Evolutionary conservation across 2,888 invertebrate species (phyloP).

Genomic region (Parasteatoda lunata): DNA sequence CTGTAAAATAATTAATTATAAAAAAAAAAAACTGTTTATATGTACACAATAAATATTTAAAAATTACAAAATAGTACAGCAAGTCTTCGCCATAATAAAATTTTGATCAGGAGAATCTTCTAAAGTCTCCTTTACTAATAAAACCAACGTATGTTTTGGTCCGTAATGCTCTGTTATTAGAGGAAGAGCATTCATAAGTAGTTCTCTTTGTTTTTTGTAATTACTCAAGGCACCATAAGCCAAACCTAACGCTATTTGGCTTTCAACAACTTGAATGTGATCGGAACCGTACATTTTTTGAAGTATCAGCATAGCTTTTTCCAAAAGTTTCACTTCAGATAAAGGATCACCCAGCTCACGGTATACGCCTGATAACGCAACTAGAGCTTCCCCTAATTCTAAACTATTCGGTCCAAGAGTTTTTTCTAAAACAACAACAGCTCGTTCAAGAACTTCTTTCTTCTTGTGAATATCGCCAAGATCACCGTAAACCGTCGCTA

Average conservation of each 20-base stretch:
- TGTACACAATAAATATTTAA: not conserved
- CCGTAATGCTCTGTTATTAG: constrained; percentile 36
- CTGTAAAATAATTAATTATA: not conserved
- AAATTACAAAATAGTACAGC: not conserved
- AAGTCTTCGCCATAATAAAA: not conserved
- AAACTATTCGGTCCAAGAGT: constrained; percentile 10
- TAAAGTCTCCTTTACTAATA: not conserved
- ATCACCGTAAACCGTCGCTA: constrained; percentile 25
- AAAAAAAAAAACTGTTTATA: not conserved
- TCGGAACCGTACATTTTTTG: constrained; percentile 14
- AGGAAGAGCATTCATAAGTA: constrained; percentile 25
- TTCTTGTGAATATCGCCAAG: constrained; percentile 14
- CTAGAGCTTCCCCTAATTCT: constrained; percentile 35
- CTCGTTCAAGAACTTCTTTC: constrained; percentile 42
- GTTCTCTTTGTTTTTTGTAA: constrained; percentile 16
- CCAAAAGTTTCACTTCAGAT: constrained; percentile 33
- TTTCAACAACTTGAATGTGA: constrained; percentile 43
- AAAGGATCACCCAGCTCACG: constrained; percentile 33
- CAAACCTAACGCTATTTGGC: constrained; percentile 25
- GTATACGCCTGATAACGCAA: constrained; percentile 37
- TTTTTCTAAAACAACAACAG: constrained; percentile 31
- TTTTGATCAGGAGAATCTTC: not conserved
- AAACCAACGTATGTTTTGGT: constrained; percentile 12
- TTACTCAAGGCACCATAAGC: constrained; percentile 43
- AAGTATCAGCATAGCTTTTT: constrained; percentile 28